Base-by-base conservation (phyloP, 2,797 vertebrate species). In the Typhlichthys eigenmanni region DNA sequence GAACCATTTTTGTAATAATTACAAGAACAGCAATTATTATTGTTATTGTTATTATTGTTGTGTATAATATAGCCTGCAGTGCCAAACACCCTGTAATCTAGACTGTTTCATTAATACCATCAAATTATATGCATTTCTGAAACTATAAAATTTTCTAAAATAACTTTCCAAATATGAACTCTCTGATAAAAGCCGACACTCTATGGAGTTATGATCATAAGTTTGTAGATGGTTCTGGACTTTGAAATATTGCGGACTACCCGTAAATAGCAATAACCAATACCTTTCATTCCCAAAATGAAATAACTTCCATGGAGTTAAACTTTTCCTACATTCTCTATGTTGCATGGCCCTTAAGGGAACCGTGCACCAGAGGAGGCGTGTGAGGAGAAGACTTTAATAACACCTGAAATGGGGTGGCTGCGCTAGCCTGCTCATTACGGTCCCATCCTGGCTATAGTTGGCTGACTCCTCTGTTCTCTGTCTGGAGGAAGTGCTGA, bases 401-500 rank as follows among this genome's bases (percentile, higher is more conserved):
- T 83, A 73, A 69, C 86, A 86, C 80, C 85, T 86, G 74, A 59
- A 85, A 84, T 76, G 82, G 88, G 82, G 81, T 80, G 84, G 58
- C 48, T 56, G 56, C 29, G 73, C 86, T 82, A 75, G 76, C 73
- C 70, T 51, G 81, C 82, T 87, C 87, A 90, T 91, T 90, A 89
- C 81, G 75, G 83, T 84, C 77, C 85, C 87, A 86, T 88, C 81
- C 78, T 84, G 85, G 66, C 76, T 89, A 61, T 78, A 85, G 82
- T 82, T 89, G 83, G 89, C 84, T 91, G 77, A 79, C 71, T 78
- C 83, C 87, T 90, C 86, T 90, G 88, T 89, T 87, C 87, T 89
- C 76, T 55, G 85, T 87, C 82, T 89, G 85, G 74, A 89, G 89
- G 89, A 91, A 88, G 89, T 89, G 83, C 81, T 85, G 87, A 89